Percentiles rank a stretch among this genome's conserved stretches.
phyloP scores from a whole-genome alignment of 2,888 invertebrate genomes.

The Eupithecia vulgata region DNA sequence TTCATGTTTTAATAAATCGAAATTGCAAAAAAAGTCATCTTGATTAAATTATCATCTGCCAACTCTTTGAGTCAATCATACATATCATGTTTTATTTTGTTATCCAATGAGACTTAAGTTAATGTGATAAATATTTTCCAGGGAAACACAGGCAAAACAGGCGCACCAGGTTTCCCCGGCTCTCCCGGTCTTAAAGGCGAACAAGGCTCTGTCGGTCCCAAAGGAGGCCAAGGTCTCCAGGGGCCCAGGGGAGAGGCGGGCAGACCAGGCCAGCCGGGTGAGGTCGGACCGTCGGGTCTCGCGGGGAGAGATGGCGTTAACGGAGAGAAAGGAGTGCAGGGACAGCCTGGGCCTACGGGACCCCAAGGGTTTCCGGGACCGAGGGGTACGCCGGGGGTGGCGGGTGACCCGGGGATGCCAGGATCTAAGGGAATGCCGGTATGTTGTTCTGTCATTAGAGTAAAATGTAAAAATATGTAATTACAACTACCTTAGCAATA shows the following conservation, averaged over 20 bases:
- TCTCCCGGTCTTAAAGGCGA: constrained; percentile 92
- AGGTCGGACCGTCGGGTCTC: constrained; percentile 88
- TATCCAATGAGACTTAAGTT: neutral
- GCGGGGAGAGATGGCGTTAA: constrained; percentile 92
- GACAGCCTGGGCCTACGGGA: constrained; percentile 88
- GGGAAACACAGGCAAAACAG: constrained; percentile 92
- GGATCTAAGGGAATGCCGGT: constrained; percentile 91
- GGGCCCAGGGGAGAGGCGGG: constrained; percentile 92
- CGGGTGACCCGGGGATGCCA: constrained; percentile 89
- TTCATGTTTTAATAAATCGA: too few relatives aligned
- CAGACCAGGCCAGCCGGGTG: constrained; percentile 90
- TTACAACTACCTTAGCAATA: too few relatives aligned
- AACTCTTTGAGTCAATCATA: neutral
- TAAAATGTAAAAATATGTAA: too few relatives aligned
- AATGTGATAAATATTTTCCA: constrained; percentile 54
- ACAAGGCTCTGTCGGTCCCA: constrained; percentile 88
- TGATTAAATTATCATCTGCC: neutral
- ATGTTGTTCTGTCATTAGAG: constrained; percentile 49
- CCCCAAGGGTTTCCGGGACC: constrained; percentile 93
- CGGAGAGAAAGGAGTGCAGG: constrained; percentile 91
- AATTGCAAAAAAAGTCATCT: neutral
- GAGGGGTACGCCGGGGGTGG: constrained; percentile 89
- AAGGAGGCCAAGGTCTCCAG: constrained; percentile 92
- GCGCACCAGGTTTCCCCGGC: constrained; percentile 93
- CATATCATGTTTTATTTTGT: neutral